Evolutionary conservation across 2,888 invertebrate genomes (phyloP), one percentile per base, ranked within the genome.

Genomic region (Volucella zonaria): DNA sequence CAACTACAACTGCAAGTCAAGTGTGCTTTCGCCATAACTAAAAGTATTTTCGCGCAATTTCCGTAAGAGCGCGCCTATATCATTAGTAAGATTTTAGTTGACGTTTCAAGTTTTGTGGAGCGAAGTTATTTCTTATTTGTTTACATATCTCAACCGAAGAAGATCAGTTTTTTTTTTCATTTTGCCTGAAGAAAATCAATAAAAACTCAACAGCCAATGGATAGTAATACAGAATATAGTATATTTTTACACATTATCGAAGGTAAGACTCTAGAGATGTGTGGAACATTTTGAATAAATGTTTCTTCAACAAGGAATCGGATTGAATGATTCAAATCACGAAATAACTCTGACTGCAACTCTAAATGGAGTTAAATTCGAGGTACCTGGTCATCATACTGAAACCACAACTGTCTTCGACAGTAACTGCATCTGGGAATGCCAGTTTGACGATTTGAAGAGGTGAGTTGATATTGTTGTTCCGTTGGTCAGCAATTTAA

Each of bases 351-450:
- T 95, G 47, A 93, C 93, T 83, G 95, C 94, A 3, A 94, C 94
- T 51, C 90, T 95, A 3, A 94, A 95, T 92, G 94, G 94, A 1
- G 93, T 94, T 87, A 93, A 94, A 89, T 91, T 95, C 88, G 95
- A 96, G 90, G 95, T 96, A 0, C 95, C 95, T 88, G 93, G 94
- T 12, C 93, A 93, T 9, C 92, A 93, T 1, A 93, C 95, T 0
- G 92, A 93, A 42, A 93, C 93, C 59, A 92, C 93, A 73, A 95
- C 95, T 0, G 91, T 93, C 56, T 96, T 96, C 89, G 94, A 95
- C 86, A 95, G 95, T 23, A 95, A 96, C 89, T 93, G 96, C 73
- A 94, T 96, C 66, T 96, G 96, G 96, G 96, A 96, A 90, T 94
- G 95, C 2, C 95, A 95, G 87, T 95, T 95, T 91, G 93, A 94